phyloP scores from a whole-genome alignment of 30 jellyfish, hydroid and myxozoan species.

The Morbakka virulenta region DNA sequence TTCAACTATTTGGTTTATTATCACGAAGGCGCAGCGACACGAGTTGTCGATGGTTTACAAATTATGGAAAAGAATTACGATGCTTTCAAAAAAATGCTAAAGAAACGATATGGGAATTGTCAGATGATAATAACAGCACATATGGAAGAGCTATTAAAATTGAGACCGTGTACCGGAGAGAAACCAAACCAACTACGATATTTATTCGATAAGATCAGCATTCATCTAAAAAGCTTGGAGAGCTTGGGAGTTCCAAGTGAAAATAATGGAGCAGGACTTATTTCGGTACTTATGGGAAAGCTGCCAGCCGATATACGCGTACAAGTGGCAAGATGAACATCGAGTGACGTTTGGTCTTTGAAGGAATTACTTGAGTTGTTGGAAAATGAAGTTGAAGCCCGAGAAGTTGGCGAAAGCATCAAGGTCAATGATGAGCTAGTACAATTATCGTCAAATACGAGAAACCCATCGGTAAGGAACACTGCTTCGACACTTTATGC shows the following conservation, averaged over 20 bases:
- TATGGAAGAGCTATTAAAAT: background rate
- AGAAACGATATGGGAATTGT: background rate
- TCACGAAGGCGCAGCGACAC: background rate
- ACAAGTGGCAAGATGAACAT: background rate
- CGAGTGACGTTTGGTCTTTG: background rate
- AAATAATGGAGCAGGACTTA: background rate
- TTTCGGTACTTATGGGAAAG: background rate
- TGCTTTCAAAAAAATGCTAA: background rate
- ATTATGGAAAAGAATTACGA: background rate
- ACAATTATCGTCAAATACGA: no score
- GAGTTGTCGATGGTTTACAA: background rate
- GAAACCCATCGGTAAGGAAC: no score
- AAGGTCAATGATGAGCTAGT: no score
- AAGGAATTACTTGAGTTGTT: background rate
- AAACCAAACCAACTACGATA: background rate
- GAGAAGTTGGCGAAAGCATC: background rate
- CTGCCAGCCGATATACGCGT: background rate
- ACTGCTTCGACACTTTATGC: no score
- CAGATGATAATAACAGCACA: background rate
- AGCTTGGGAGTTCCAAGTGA: background rate
- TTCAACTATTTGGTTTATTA: background rate
- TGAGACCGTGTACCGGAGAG: background rate
- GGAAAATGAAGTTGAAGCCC: background rate
- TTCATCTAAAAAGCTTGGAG: background rate
- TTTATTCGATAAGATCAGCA: background rate